phyloP scores from a whole-genome alignment of 2,797 vertebrate genomes.

The Remorina albescens region DNA sequence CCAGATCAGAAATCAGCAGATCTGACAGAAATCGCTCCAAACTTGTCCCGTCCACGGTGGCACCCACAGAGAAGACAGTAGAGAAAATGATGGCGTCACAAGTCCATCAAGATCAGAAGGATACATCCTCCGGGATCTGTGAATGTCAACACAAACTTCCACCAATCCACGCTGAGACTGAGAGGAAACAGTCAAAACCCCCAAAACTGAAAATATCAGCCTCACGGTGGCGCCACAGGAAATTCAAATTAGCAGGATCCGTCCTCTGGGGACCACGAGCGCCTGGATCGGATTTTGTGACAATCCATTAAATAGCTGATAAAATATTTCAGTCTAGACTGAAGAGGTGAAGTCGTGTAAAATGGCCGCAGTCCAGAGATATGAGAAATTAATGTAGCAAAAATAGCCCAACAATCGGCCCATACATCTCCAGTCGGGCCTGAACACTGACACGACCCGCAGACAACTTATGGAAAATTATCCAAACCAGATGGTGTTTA shows the following conservation, averaged over 20 bases:
- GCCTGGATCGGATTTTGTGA: not conserved
- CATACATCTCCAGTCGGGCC: not conserved
- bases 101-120: not conserved
- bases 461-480: constrained; percentile 10
- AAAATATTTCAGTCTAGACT: not conserved
- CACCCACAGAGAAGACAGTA: not conserved
- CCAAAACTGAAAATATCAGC: not conserved
- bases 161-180: not conserved
- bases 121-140: not conserved
- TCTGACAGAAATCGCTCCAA: no score
- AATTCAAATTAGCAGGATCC: not conserved
- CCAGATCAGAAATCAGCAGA: no score
- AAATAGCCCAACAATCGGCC: not conserved
- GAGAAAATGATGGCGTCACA: no score
- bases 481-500: constrained; percentile 10
- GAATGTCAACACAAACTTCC: not conserved
- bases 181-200: no score
- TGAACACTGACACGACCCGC: not conserved
- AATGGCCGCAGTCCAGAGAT: not conserved
- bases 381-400: not conserved
- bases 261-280: not conserved
- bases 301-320: not conserved
- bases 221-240: not conserved
- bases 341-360: not conserved
- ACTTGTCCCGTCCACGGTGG: not conserved